Percentiles rank a stretch among this genome's conserved stretches.
phyloP scores from a whole-genome alignment of 2,888 invertebrate species.

The Pachymerium ferrugineum region DNA sequence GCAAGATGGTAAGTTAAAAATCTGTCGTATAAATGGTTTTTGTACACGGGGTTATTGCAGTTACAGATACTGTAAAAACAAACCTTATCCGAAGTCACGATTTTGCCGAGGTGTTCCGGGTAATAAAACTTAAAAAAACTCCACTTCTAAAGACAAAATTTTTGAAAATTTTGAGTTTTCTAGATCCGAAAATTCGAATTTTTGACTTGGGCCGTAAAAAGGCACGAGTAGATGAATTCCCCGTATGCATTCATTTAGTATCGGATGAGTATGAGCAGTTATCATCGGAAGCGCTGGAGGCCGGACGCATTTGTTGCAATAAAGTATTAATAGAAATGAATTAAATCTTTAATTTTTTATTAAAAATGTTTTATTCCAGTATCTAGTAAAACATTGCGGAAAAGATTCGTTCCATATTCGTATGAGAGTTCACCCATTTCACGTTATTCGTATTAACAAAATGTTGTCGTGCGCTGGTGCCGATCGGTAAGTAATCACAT shows the following conservation, averaged over 20 bases:
- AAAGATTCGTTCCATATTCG: slow-evolving; percentile 99
- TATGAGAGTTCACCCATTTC: slow-evolving; percentile 98
- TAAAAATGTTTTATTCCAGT: too few species aligned
- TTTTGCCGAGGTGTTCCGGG: slow-evolving; percentile 99
- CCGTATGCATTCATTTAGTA: slow-evolving; percentile 94
- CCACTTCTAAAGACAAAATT: background rate
- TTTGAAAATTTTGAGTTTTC: too few species aligned
- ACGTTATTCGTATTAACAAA: slow-evolving; percentile 99
- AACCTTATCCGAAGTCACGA: slow-evolving; percentile 98
- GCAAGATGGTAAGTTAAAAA: slow-evolving; percentile 82
- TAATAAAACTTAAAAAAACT: too few species aligned
- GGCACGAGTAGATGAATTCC: slow-evolving; percentile 95
- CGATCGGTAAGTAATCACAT: slow-evolving; percentile 69
- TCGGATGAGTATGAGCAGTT: slow-evolving; percentile 99
- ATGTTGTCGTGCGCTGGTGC: slow-evolving; percentile 99
- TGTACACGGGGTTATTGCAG: too few species aligned
- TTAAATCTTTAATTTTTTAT: too few species aligned
- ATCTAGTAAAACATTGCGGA: slow-evolving; percentile 95
- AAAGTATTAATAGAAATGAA: slow-evolving; percentile 54
- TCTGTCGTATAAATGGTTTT: background rate
- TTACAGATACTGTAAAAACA: slow-evolving; percentile 99
- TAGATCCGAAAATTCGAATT: slow-evolving; percentile 96
- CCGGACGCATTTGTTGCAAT: slow-evolving; percentile 98
- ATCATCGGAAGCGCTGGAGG: slow-evolving; percentile 97
- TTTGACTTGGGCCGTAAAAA: slow-evolving; percentile 98